These are phyloP conservation scores for Ceryle rudis DNA, from an alignment of 2,797 vertebrate genomes.

Conservation along the genomic window DNA sequence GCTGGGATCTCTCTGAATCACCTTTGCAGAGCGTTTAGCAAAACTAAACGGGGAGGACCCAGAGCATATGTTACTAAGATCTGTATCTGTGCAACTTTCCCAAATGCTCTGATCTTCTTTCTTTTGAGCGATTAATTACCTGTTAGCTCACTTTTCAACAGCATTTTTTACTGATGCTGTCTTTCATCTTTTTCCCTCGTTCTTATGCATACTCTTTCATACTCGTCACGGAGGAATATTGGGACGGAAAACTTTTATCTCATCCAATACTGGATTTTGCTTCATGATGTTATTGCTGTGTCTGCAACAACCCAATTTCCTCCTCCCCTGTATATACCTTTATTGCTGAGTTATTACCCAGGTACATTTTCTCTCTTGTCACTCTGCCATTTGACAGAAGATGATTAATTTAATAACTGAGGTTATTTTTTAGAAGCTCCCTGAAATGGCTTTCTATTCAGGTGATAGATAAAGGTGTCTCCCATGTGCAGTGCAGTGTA, in stretches of 20 bases:
- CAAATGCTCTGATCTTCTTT: constrained; percentile 25
- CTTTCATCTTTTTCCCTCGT: constrained; percentile 48
- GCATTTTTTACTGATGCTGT: neutral
- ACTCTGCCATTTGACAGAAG: neutral
- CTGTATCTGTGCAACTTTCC: neutral
- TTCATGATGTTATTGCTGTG: constrained; percentile 11
- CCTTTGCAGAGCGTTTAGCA: neutral
- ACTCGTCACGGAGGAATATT: constrained; percentile 13
- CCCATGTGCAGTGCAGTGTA: neutral
- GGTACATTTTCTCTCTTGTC: constrained; percentile 23
- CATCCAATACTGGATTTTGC: constrained; percentile 48
- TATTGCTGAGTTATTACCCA: constrained; percentile 18
- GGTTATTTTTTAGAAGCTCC: neutral
- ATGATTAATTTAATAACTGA: constrained; percentile 1
- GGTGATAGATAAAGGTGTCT: neutral
- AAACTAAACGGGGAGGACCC: neutral
- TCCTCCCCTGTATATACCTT: neutral
- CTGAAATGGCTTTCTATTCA: neutral
- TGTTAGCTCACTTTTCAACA: constrained; percentile 42
- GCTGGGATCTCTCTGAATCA: neutral
- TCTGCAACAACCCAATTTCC: constrained; percentile 52
- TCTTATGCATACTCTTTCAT: constrained; percentile 13
- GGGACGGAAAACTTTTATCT: constrained; percentile 43
- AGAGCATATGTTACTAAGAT: neutral
- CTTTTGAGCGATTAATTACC: constrained; percentile 30